Conservation (phyloP, 2,888 invertebrate species). For the Adineta ricciae region DNA sequence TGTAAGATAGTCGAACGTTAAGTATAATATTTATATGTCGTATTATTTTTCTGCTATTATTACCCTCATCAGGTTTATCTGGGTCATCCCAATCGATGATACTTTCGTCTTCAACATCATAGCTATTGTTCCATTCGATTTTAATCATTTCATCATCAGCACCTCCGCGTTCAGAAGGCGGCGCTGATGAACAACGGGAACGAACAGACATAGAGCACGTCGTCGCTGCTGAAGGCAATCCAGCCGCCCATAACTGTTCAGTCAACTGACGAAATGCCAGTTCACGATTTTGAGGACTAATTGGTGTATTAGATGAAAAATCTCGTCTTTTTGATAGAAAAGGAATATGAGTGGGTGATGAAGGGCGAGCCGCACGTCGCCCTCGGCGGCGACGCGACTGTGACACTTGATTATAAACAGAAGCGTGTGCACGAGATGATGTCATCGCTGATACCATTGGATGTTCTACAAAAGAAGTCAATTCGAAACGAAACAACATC, state of each 20-base stretch:
- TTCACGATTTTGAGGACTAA: not conserved
- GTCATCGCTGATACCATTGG: not conserved
- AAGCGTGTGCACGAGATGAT: not conserved
- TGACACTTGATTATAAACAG: not conserved
- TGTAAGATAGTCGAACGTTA: not conserved
- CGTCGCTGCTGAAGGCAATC: not conserved
- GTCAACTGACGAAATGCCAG: not conserved
- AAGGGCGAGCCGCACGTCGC: not conserved
- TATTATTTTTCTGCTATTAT: not conserved
- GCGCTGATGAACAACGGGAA: slow-evolving; percentile 5
- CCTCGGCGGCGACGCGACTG: not conserved
- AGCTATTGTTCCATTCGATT: not conserved
- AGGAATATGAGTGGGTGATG: not conserved
- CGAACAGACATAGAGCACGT: not conserved
- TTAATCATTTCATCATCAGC: not conserved
- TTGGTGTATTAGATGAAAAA: not conserved
- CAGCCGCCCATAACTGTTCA: slow-evolving; percentile 9
- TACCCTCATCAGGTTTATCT: slow-evolving; percentile 21
- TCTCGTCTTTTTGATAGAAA: not conserved
- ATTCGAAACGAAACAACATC: not conserved
- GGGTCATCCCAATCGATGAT: slow-evolving; percentile 2
- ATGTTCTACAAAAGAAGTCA: not conserved
- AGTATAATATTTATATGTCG: not conserved
- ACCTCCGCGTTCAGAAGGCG: not conserved
- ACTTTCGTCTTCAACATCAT: not conserved